phyloP scores from a whole-genome alignment of 2,113 vertebrate species.

The Proteles cristata region DNA sequence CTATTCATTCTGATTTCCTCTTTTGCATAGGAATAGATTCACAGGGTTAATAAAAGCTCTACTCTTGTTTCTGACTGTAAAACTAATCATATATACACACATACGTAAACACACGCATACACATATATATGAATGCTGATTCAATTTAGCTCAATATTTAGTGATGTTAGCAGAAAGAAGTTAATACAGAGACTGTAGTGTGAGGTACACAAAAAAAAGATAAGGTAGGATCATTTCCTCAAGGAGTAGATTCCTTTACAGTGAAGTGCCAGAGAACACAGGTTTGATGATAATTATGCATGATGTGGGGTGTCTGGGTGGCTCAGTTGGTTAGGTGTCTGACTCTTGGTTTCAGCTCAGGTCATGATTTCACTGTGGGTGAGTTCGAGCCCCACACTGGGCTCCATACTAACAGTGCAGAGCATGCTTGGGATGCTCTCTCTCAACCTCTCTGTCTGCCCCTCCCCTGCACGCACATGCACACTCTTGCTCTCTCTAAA shows the following conservation, averaged over 20 bases:
- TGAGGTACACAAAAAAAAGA: background rate
- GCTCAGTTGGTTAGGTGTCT: too few species aligned
- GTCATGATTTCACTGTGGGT: too few species aligned
- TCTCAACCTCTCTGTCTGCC: too few species aligned
- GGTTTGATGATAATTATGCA: background rate
- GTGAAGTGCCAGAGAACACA: slow-evolving; percentile 6
- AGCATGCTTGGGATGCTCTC: too few species aligned
- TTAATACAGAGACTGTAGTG: background rate
- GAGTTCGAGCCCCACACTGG: too few species aligned
- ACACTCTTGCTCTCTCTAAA: too few species aligned
- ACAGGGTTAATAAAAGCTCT: slow-evolving; percentile 26
- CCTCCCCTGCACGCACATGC: too few species aligned
- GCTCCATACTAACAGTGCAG: too few species aligned
- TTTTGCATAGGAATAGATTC: background rate
- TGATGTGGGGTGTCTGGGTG: background rate
- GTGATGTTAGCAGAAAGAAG: slow-evolving; percentile 12
- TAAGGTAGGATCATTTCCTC: background rate
- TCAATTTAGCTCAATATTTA: slow-evolving; percentile 22
- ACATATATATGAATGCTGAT: background rate
- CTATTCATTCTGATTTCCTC: slow-evolving; percentile 44
- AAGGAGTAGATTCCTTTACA: slow-evolving; percentile 54
- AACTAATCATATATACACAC: background rate
- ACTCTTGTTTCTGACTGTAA: slow-evolving; percentile 17
- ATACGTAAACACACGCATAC: fast-evolving
- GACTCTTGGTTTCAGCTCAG: too few species aligned